Base-by-base conservation (phyloP, 2,113 vertebrate genomes). In the Oncorhynchus keta region DNA sequence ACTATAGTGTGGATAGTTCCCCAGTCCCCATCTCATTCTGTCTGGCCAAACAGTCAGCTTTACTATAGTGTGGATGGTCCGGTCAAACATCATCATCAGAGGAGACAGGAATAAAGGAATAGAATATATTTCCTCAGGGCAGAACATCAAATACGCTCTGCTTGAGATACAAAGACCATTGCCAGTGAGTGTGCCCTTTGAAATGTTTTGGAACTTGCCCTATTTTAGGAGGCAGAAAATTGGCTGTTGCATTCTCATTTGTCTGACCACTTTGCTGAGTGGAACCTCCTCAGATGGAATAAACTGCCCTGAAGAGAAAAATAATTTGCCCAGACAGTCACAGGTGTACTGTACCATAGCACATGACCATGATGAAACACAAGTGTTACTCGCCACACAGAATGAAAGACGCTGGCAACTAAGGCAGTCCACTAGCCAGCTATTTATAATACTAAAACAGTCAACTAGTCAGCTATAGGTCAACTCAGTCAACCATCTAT, bases 211-310 rank as follows among this genome's bases (percentile, higher is more conserved):
- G 24, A 78, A 70, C 48, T 72, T 79, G 61, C 68, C 67, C 48
- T 24, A 49, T 67, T 74, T 76, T 72, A 72, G 61, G 64, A 71
- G 66, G 49, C 65, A 48, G 71, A 45, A 65, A 69, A 76, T 67
- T 28, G 14, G 18, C 62, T 61, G 24, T 16, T n/a, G 39, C 22
- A 14, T 66, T 48, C 28, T 64, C 22, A 59, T 68, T 39, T 73
- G 39, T 22, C 30, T 20, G 45, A 20, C 24, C 61, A 65, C 55
- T 26, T 49, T 73, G 67, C 57, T 57, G 70, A 75, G 68, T n/a
- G 76, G 65, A 76, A 59, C 65, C 16, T 48, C 45, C 61, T 66
- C 61, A 64, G 32, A 22, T 18, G 61, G 61, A 74, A 30, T 67
- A 20, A 59, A 48, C 55, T 67, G 73, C 73, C 73, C 73, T 28